Conservation (phyloP, 2,797 vertebrate species). For the Coracias cyanogaster region DNA sequence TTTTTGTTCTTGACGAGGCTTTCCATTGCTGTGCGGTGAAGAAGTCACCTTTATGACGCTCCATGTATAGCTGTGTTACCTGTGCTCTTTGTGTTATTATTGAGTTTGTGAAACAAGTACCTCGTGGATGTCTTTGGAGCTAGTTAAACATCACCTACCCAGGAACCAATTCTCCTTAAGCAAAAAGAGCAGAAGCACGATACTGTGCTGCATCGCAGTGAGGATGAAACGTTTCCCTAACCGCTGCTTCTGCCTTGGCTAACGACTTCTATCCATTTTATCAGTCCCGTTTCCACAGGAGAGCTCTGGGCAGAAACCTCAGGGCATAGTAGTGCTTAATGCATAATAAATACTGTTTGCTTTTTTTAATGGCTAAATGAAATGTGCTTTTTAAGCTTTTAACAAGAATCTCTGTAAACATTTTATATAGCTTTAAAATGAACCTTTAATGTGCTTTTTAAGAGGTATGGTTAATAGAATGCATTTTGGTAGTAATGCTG, state of each 20-base stretch:
- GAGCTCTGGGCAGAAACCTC: constrained; percentile 16
- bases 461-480: not conserved
- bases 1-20: not conserved
- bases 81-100: not conserved
- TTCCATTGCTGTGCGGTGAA: not conserved
- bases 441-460: not conserved
- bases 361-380: not conserved
- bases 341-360: constrained; percentile 35
- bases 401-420: not conserved
- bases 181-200: not conserved
- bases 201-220: not conserved
- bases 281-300: not conserved
- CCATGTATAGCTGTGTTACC: not conserved
- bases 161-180: not conserved
- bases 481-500: not conserved
- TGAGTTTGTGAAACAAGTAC: not conserved
- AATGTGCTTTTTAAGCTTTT: not conserved
- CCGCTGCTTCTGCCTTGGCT: not conserved
- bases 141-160: not conserved
- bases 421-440: not conserved
- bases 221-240: not conserved
- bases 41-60: not conserved
- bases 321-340: not conserved
- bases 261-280: not conserved
- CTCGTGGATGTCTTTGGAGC: not conserved